Evolutionary conservation across 2,113 vertebrate genomes (phyloP), one percentile per base, ranked within the genome.

Genomic region (Sylvietta virens): DNA sequence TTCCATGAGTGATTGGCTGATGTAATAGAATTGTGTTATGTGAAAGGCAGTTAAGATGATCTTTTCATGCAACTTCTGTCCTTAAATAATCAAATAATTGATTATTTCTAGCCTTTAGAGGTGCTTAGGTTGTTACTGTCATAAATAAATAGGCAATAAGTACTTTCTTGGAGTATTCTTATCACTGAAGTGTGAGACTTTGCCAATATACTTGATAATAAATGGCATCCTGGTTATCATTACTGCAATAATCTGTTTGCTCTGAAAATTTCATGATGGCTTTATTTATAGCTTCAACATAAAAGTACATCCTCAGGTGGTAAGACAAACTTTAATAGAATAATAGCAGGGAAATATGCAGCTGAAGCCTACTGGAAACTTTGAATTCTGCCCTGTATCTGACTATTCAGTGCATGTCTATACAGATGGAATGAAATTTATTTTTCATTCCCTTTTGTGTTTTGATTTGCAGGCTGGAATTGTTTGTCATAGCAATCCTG

Each of bases 401-500:
- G 78, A 79, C 44, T 92, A 80, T 76, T 87, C 90, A 28, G 30
- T 50, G 24, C 21, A 20, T 48, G 15, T 64, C 54, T 87, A 31
- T 58, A 40, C 37, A 83, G 45, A 33, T 70, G 66, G 37, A 86
- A 94, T 67, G 31, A 8, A 88, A 86, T 94, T 94, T 96, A 42
- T 79, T 97, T 92, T 71, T 39, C 40, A 18, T 76, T 57, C 45
- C 76, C 50, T 77, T 74, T 91, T 93, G 47, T 78, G 27, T 79
- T 96, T 94, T 86, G 67, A 78, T 88, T 85, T 90, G 31, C 64
- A 85, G 61, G 27, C 47, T 58, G 67, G 64, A 71, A 37, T 77
- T 88, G 4, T 95, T 95, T 96, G 77, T 30, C 58, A 69, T 51
- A 95, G 58, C 71, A 95, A 70, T 95, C 88, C 66, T 88, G 70